Evolutionary conservation across 2,888 invertebrate genomes (phyloP), one percentile per base, ranked within the genome.

Genomic region (Macrosoma leucophasiata): DNA sequence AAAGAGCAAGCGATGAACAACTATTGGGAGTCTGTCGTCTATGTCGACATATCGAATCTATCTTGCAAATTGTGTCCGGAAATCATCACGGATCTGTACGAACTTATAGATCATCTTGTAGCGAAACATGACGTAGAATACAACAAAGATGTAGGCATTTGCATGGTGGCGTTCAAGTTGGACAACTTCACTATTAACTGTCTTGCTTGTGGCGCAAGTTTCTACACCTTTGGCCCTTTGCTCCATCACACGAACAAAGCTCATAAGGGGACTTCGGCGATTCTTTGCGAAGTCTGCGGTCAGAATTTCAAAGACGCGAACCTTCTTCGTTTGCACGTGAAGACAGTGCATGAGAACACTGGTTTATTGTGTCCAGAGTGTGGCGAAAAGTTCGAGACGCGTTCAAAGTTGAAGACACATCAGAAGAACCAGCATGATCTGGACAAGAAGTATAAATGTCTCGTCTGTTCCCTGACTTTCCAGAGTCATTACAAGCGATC

Each of bases 401-500:
- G 71, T n/a, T 63, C 75, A 0, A 86, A 87, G 23, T 44, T 86
- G 13, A 77, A 72, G 26, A 86, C 78, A 0, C 87, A 87, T 44
- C 74, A 73, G 42, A 73, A 72, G 15, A 72, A 76, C 21, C 62
- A 61, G 5, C 81, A 81, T n/a, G 70, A 74, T 20, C 33, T 73
- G 7, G 84, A 85, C 17, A 86, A 81, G 40, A 86, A 81, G 15
- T 85, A 76, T 46, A 82, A 81, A 31, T 89, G 89, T 41, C 52
- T 77, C 2, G 62, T 77, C 0, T 86, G 86, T 28, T 44, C 77
- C 0, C 55, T 66, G 18, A 67, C 52, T 0, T 85, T 86, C 26
- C 63, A 66, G 14, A 77, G 74, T n/a, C 73, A 76, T 28, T 78
- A 78, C 33, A 76, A 72, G 29, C 46, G 79, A 2, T 79, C 77